A percentile compares a stretch with the other conserved stretches of the same genome.
Evolutionary conservation across 2,888 invertebrate genomes (phyloP).

Genomic region (Anodontia alba): DNA sequence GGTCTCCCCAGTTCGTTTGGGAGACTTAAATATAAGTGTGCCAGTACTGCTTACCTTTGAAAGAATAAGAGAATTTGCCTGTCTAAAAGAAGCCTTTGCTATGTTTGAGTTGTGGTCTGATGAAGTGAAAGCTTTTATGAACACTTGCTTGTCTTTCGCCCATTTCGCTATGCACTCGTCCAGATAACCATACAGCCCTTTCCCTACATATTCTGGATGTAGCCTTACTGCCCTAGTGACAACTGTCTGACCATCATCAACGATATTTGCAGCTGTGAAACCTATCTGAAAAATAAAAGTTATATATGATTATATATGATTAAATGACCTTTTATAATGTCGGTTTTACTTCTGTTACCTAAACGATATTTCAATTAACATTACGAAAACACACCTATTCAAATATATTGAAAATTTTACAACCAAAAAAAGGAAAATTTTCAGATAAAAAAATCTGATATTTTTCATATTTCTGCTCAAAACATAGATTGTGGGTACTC

Average conservation of each 20-base stretch:
- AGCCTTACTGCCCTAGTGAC: constrained; percentile 19
- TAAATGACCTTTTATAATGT: too few relatives aligned
- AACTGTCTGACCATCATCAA: constrained; percentile 26
- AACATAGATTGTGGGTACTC: too few relatives aligned
- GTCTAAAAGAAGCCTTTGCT: not conserved
- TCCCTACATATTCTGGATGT: constrained; percentile 10
- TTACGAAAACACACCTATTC: too few relatives aligned
- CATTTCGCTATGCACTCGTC: not conserved
- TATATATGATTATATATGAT: too few relatives aligned
- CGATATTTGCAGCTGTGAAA: constrained; percentile 15
- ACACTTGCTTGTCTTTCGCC: not conserved
- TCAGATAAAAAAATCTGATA: too few relatives aligned
- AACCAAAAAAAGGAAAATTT: too few relatives aligned
- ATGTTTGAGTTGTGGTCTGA: not conserved
- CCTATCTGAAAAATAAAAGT: constrained; percentile 23
- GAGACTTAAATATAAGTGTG: too few relatives aligned
- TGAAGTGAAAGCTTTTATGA: not conserved
- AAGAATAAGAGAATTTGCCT: not conserved
- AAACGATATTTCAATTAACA: too few relatives aligned
- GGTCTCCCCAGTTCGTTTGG: too few relatives aligned
- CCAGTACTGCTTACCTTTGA: not conserved
- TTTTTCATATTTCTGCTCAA: too few relatives aligned
- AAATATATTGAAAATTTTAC: too few relatives aligned
- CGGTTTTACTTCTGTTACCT: too few relatives aligned
- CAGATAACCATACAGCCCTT: constrained; percentile 19